Conservation (phyloP, 2,113 vertebrate species). For the Phyllostomus discolor region DNA sequence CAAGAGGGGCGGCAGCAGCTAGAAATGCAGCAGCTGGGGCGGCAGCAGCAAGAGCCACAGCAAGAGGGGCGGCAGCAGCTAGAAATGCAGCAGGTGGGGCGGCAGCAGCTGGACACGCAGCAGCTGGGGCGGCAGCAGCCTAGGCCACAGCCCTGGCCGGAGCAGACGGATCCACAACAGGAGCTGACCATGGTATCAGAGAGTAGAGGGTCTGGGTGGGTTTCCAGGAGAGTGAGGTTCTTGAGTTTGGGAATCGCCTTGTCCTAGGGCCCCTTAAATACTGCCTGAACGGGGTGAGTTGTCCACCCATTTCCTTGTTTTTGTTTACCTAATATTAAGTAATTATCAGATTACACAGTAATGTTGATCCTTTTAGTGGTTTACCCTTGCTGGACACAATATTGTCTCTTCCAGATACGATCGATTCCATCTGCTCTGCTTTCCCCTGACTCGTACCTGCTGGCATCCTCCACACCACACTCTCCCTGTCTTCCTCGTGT, state of each 20-base stretch:
- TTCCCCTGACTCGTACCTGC: not conserved
- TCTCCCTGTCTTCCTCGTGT: not conserved
- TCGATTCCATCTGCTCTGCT: not conserved
- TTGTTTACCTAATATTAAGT: not conserved
- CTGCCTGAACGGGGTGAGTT: not conserved
- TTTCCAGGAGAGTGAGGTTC: slow-evolving; percentile 27
- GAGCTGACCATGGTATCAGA: slow-evolving; percentile 35
- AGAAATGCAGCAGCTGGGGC: not conserved
- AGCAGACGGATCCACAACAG: slow-evolving; percentile 25
- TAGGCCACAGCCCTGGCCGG: not conserved
- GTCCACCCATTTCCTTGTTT: not conserved
- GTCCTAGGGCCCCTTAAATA: not conserved
- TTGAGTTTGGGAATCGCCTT: not conserved
- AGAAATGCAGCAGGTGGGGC: not conserved
- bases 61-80: slow-evolving; percentile 4
- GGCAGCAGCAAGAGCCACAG: not conserved
- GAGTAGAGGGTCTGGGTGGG: not conserved
- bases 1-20: not conserved
- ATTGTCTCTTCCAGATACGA: not conserved
- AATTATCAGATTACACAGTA: not conserved
- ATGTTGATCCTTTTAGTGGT: not conserved
- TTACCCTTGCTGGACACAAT: not conserved
- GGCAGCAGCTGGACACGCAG: not conserved
- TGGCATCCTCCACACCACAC: not conserved
- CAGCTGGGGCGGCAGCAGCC: no score